These are phyloP conservation scores for Iselma pallidipennis DNA, from an alignment of 2,888 invertebrate genomes.

Conservation along the genomic window DNA sequence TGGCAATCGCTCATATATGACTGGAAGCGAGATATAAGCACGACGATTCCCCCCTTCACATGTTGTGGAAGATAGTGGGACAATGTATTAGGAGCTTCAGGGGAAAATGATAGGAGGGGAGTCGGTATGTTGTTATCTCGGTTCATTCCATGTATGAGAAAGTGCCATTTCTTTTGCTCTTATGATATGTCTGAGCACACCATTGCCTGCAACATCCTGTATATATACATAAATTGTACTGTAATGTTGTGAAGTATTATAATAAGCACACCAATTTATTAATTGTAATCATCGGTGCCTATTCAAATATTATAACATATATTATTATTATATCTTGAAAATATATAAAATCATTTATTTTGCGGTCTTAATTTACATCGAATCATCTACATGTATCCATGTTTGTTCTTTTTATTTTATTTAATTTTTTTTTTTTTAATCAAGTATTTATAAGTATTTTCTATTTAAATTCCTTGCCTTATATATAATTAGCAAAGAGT, in stretches of 20 bases:
- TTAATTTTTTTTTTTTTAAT: neutral
- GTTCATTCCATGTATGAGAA: neutral
- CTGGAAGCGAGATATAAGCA: too few relatives aligned
- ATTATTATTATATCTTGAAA: too few relatives aligned
- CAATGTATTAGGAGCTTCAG: too few relatives aligned
- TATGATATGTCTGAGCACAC: too few relatives aligned
- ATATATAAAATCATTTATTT: constrained; percentile 20
- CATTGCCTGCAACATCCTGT: too few relatives aligned
- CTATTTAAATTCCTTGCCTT: constrained; percentile 27
- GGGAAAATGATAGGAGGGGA: too few relatives aligned
- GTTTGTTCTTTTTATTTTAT: neutral
- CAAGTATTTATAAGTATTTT: constrained; percentile 9
- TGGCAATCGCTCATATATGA: too few relatives aligned
- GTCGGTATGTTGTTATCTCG: too few relatives aligned
- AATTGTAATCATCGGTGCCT: constrained; percentile 29
- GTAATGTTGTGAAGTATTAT: constrained; percentile 22
- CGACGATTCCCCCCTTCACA: too few relatives aligned
- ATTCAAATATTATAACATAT: constrained; percentile 20
- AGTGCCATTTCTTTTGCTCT: neutral
- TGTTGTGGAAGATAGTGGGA: too few relatives aligned
- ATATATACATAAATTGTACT: too few relatives aligned
- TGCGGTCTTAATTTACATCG: constrained; percentile 22
- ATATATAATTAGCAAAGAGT: constrained; percentile 24
- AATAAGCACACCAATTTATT: constrained; percentile 22
- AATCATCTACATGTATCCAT: constrained; percentile 20